Conservation (phyloP, 2,113 vertebrate species). For the Parus major region DNA sequence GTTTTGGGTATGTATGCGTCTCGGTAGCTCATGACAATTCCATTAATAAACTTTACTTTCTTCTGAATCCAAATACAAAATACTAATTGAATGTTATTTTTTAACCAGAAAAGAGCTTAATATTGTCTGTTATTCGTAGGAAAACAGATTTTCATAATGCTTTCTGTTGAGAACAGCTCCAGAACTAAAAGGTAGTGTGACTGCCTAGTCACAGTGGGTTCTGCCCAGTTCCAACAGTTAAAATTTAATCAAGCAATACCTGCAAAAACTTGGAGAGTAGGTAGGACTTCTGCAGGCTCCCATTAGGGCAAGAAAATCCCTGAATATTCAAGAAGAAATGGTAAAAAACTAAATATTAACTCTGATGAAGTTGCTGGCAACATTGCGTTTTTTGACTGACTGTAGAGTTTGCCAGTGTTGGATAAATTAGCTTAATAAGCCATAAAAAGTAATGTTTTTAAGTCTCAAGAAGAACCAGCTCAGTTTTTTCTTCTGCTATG, state of each 20-base stretch:
- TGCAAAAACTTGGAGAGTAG: not conserved
- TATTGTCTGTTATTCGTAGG: not conserved
- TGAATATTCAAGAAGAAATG: not conserved
- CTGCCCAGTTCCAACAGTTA: not conserved
- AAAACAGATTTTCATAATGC: not conserved
- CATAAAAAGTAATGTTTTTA: fast-evolving
- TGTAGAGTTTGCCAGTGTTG: not conserved
- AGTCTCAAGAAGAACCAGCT: not conserved
- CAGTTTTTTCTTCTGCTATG: not conserved
- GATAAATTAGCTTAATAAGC: not conserved
- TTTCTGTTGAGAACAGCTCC: not conserved
- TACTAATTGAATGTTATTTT: not conserved
- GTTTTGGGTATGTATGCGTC: not conserved
- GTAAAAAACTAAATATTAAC: not conserved
- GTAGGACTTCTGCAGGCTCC: not conserved
- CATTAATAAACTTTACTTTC: not conserved
- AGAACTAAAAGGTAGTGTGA: not conserved
- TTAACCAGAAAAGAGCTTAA: not conserved
- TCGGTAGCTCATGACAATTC: not conserved
- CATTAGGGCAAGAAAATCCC: not conserved
- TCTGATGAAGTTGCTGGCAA: not conserved
- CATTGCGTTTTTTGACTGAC: not conserved
- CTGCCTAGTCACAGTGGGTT: too few species aligned
- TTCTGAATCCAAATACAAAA: not conserved
- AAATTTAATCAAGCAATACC: not conserved